Evolutionary conservation across 2,888 invertebrate genomes (phyloP), one percentile per base, ranked within the genome.

Genomic region (Graphium colonna): DNA sequence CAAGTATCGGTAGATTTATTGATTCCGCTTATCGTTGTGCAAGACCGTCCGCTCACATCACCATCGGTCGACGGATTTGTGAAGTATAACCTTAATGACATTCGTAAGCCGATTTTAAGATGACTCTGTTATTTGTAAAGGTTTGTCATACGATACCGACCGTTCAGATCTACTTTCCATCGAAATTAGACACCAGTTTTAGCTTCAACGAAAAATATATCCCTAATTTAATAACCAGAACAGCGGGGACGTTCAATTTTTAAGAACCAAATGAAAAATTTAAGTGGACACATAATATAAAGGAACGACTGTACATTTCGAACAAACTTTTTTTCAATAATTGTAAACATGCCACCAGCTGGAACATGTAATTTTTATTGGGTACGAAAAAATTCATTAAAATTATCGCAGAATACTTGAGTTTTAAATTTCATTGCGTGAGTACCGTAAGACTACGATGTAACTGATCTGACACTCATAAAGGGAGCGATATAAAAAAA

Each of bases 1-100:
- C 68, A 72, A 74, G 73, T 73, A 70, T 64, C 62, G 73, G 75
- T 73, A 73, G 79, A 77, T 75, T 76, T 69, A 73, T 69, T 74
- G 76, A 78, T 77, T 79, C 74, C 76, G 70, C 79, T 78, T 79
- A 77, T 71, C 65, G 69, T 82, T 81, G 75, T 74, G 71, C 73
- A 78, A 82, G 72, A 48, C 56, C 55, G 60, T 60, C 61, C 53
- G 56, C 51, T 52, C 59, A 55, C 49, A 57, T 64, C 65, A 60
- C 53, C 58, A 59, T 60, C 58, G 49, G 53, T 51, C 65, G 41
- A 61, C 62, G 66, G 66, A 63, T 64, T 69, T 58, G 58, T 59
- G 62, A 60, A 62, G 59, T 59, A 56, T 61, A 61, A 63, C 59
- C 64, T 64, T 62, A 61, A 62, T 71, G 75, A 77, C 78, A 76